phyloP scores from a whole-genome alignment of 1,140 invertebrate genomes.

The Fopius arisanus region DNA sequence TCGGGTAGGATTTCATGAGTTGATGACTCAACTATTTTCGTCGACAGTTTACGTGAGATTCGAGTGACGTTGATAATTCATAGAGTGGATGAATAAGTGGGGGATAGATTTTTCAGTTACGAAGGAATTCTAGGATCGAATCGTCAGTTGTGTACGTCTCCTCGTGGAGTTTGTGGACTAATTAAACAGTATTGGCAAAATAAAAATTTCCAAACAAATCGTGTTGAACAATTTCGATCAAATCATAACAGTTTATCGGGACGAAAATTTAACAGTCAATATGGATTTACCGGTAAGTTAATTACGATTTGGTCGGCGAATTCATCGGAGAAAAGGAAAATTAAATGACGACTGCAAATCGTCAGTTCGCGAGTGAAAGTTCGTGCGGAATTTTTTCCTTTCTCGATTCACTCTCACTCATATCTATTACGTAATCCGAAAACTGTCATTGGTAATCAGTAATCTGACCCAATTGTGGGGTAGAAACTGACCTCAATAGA shows the following conservation, averaged over 20 bases:
- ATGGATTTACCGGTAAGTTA: constrained; percentile 43
- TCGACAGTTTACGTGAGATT: background rate
- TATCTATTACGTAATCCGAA: background rate
- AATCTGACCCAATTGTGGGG: background rate
- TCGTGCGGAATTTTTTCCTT: background rate
- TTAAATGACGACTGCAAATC: constrained; percentile 5
- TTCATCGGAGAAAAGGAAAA: background rate
- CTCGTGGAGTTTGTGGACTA: background rate
- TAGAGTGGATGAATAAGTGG: background rate
- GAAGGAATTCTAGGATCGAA: too few species aligned
- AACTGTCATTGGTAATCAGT: background rate
- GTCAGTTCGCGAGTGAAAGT: constrained; percentile 18
- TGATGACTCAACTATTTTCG: constrained; percentile 36
- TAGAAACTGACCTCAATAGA: too few species aligned
- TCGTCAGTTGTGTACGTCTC: background rate
- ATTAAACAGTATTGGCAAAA: background rate
- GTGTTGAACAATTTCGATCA: too few species aligned
- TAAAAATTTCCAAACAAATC: too few species aligned
- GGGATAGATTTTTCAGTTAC: background rate
- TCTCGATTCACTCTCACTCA: background rate
- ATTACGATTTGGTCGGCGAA: constrained; percentile 18
- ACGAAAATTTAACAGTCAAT: background rate
- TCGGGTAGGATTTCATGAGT: constrained; percentile 34
- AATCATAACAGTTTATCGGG: too few species aligned
- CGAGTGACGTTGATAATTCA: background rate